A percentile compares a stretch with the other conserved stretches of the same genome.
Evolutionary conservation across 2,888 invertebrate species (phyloP).

Genomic region (Nomada fabriciana): DNA sequence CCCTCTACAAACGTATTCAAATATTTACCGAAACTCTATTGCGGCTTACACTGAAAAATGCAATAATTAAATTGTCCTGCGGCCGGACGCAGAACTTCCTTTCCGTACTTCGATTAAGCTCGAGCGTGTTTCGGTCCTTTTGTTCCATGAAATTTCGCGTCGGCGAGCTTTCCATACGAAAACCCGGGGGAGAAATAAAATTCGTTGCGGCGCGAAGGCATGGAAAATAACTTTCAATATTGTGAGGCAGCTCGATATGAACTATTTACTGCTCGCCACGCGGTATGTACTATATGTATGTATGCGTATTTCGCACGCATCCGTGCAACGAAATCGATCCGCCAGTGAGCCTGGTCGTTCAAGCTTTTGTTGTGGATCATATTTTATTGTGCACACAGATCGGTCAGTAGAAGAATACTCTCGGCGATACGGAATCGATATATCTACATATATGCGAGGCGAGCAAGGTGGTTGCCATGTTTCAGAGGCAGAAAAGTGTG

Average conservation of each 20-base stretch:
- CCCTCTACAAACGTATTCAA: neutral
- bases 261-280: slow-evolving; percentile 71
- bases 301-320: slow-evolving; percentile 65
- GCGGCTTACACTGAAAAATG: neutral
- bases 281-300: neutral
- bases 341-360: slow-evolving; percentile 27
- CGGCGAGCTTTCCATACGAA: neutral
- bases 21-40: neutral
- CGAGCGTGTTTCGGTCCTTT: neutral
- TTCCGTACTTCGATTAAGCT: neutral
- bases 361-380: slow-evolving; percentile 35
- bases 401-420: slow-evolving; percentile 22
- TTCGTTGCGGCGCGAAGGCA: slow-evolving; percentile 34
- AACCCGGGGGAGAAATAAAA: slow-evolving; percentile 52
- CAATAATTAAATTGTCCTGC: neutral
- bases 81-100: neutral
- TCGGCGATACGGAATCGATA: slow-evolving; percentile 6
- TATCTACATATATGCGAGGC: neutral
- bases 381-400: slow-evolving; percentile 41
- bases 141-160: neutral
- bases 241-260: slow-evolving; percentile 65
- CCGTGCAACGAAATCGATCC: slow-evolving; percentile 74
- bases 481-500: neutral
- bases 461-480: too few relatives aligned
- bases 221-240: slow-evolving; percentile 69